phyloP scores from a whole-genome alignment of 1,140 invertebrate species.

The Ruditapes philippinarum region DNA sequence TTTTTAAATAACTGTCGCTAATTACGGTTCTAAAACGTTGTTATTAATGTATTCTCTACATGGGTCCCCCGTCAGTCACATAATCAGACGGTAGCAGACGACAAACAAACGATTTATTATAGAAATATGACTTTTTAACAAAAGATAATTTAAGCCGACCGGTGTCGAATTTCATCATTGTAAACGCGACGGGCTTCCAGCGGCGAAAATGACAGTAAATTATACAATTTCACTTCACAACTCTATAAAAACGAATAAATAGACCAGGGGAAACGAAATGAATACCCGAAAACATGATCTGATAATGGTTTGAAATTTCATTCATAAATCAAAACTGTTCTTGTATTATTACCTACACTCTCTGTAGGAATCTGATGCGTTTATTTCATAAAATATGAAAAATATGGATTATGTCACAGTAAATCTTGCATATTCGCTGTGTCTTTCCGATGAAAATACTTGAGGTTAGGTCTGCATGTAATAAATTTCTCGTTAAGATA shows the following conservation, averaged over 20 bases:
- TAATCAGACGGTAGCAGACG: background rate
- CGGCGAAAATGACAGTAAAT: constrained; percentile 43
- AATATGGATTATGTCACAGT: constrained; percentile 33
- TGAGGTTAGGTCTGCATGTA: background rate
- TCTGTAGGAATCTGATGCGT: background rate
- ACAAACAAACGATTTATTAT: constrained; percentile 1
- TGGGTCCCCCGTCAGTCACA: constrained; percentile 16
- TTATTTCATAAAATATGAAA: background rate
- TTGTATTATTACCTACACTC: background rate
- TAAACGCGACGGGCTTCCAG: background rate
- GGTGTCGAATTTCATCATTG: constrained; percentile 25
- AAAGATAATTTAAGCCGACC: background rate
- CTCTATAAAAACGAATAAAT: constrained; percentile 9
- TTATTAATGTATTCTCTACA: background rate
- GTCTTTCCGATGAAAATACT: background rate
- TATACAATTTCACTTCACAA: background rate
- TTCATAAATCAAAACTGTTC: constrained; percentile 26
- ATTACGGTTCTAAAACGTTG: background rate
- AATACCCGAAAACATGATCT: constrained; percentile 22
- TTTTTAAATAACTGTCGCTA: background rate
- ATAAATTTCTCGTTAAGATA: constrained; percentile 17
- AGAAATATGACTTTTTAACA: constrained; percentile 10
- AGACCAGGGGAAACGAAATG: constrained; percentile 18
- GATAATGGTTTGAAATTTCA: constrained; percentile 31
- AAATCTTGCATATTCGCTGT: background rate